Evolutionary conservation across 2,797 vertebrate genomes (phyloP).

Genomic region (Bradypodion ventrale): DNA sequence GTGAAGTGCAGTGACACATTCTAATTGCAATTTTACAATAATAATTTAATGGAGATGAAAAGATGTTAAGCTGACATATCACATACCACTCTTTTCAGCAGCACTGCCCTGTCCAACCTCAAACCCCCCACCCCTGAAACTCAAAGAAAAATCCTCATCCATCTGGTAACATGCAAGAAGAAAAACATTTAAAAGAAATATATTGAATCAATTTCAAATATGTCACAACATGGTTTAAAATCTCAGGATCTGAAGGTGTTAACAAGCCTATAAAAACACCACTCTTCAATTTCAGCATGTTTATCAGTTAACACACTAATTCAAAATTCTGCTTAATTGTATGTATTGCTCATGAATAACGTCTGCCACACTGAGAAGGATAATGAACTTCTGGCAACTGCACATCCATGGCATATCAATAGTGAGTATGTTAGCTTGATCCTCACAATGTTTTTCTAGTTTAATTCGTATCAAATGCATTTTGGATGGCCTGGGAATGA

Average conservation of each 20-base stretch:
- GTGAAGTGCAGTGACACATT: background rate
- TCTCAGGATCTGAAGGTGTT: constrained; percentile 22
- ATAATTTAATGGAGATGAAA: constrained; percentile 48
- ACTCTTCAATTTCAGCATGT: constrained; percentile 38
- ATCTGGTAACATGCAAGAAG: constrained; percentile 58
- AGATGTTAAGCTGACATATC: constrained; percentile 36
- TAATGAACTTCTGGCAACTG: background rate
- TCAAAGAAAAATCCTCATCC: constrained; percentile 29
- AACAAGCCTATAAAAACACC: constrained; percentile 18
- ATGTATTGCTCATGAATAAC: background rate
- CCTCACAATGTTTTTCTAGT: background rate
- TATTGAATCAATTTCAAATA: constrained; percentile 50
- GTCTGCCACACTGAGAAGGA: constrained; percentile 7
- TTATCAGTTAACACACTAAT: constrained; percentile 26
- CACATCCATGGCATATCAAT: background rate
- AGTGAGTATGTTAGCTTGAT: background rate
- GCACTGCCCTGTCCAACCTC: constrained; percentile 58
- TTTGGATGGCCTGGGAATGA: background rate
- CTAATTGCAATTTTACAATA: constrained; percentile 33
- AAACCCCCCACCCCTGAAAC: no score
- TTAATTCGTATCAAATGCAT: background rate
- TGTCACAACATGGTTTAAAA: constrained; percentile 51
- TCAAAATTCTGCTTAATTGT: constrained; percentile 32
- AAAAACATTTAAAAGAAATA: constrained; percentile 46
- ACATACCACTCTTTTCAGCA: constrained; percentile 61